Evolutionary conservation across 2,888 invertebrate genomes (phyloP).

Genomic region (Drosophila demipolita): DNA sequence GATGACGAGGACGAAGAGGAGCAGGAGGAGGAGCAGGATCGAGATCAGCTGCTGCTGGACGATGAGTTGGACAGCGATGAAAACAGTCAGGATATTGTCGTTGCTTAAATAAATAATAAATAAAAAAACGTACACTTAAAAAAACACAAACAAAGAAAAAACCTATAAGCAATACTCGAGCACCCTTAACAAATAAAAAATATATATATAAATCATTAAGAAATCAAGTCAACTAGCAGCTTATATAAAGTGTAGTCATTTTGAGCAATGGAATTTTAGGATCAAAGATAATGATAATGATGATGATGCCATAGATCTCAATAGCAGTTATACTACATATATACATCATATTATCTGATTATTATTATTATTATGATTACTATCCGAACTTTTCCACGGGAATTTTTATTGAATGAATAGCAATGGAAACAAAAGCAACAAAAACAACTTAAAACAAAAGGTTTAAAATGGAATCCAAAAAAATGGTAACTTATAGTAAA

Average conservation of each 20-base stretch:
- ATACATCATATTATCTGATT: slow-evolving; percentile 27
- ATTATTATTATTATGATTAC: slow-evolving; percentile 28
- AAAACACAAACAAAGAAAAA: slow-evolving; percentile 53
- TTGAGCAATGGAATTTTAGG: slow-evolving; percentile 48
- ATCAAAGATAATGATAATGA: slow-evolving; percentile 16
- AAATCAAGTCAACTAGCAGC: slow-evolving; percentile 63
- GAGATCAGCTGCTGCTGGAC: slow-evolving; percentile 12
- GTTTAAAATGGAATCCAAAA: slow-evolving; percentile 76
- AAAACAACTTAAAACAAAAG: slow-evolving; percentile 58
- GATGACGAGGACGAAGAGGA: slow-evolving; percentile 29
- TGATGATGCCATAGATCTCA: slow-evolving; percentile 58
- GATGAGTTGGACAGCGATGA: slow-evolving; percentile 83
- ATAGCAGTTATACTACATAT: slow-evolving; percentile 59
- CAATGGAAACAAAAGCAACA: slow-evolving; percentile 25
- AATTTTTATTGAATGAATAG: slow-evolving; percentile 59
- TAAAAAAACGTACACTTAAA: slow-evolving; percentile 25
- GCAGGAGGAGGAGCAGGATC: slow-evolving; percentile 9
- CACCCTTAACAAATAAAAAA: slow-evolving; percentile 65
- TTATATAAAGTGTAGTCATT: slow-evolving; percentile 64
- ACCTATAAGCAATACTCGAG: slow-evolving; percentile 75
- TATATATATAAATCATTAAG: slow-evolving; percentile 1
- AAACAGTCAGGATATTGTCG: slow-evolving; percentile 84
- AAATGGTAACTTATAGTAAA: slow-evolving; percentile 81
- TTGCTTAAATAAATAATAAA: slow-evolving; percentile 71
- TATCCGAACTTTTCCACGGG: slow-evolving; percentile 55